Evolutionary conservation across 2,888 invertebrate genomes (phyloP), one percentile per base, ranked within the genome.

Genomic region (Halocaridina rubra): DNA sequence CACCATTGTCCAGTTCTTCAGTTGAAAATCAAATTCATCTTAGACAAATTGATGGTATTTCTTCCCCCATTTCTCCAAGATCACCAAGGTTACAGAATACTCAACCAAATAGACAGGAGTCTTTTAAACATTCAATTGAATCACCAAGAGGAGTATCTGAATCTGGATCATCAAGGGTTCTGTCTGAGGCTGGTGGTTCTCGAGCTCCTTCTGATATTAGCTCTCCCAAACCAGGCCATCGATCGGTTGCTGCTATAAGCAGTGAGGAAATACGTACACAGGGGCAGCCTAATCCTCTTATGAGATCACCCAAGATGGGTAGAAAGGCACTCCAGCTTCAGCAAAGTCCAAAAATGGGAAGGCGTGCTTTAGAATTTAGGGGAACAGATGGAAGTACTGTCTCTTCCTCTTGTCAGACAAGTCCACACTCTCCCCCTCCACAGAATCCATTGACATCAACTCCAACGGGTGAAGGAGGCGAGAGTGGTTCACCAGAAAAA

Each of bases 251-350:
- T 19, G 77, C 76, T 4, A 84, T 79, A 39, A 79, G 81, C 46
- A 81, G 72, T 72, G 80, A 77, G 30, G 81, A 78, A 53, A 72
- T 61, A 16, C 64, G 81, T 30, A 69, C 39, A 4, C 81, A 75
- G 22, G 74, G 71, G 27, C 85, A 69, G n/a, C 93, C 79, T 92
- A 93, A 71, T 88, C 32, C 86, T 89, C 92, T 93, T 1, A 92
- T 93, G 24, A 91, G 93, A 4, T 94, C 93, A 71, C 93, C 93
- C 13, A 93, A 92, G 90, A 92, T 92, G 92, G 92, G 92, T 1
- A 90, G 92, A 75, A 90, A 92, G 88, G 92, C 92, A 3, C 89
- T 92, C 80, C 86, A 85, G 33, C 69, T 93, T 1, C 92, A 93
- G 24, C 92, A 93, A 8, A 94, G 93, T 76, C 93, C 93, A 7